Evolutionary conservation across 2,797 vertebrate species (phyloP).

Genomic region (Sebastes hubbsi): DNA sequence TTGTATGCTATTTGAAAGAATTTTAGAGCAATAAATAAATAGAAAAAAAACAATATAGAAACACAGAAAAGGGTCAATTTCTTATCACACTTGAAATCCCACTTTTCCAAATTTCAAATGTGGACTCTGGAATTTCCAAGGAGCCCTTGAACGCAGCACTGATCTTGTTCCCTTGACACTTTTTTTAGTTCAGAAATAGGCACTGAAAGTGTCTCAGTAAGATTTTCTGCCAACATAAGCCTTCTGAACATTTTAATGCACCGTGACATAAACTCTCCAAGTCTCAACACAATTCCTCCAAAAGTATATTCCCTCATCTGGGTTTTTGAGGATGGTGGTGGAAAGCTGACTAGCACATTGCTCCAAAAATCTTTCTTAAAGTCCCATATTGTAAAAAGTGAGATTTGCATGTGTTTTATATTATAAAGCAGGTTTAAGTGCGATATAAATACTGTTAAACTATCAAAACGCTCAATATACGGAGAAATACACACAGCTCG

Average conservation of each 20-base stretch:
- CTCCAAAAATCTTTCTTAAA: not conserved
- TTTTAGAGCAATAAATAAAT: no score
- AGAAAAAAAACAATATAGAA: not conserved
- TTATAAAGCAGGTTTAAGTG: no score
- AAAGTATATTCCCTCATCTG: not conserved
- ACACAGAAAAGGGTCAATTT: not conserved
- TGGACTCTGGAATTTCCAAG: not conserved
- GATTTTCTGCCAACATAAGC: not conserved
- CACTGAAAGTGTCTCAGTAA: not conserved
- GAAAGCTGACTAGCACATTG: not conserved
- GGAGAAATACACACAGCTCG: no score
- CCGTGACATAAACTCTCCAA: not conserved
- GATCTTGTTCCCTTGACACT: not conserved
- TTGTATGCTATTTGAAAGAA: no score
- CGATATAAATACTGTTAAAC: no score
- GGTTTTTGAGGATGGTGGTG: not conserved
- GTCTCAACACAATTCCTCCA: not conserved
- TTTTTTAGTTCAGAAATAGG: not conserved
- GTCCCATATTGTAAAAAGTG: no score
- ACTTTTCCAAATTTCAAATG: not conserved
- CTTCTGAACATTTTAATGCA: not conserved
- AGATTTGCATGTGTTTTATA: no score
- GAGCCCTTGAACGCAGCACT: slow-evolving; percentile 7
- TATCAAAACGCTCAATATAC: no score
- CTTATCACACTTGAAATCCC: not conserved